Base-by-base conservation (phyloP, 2,113 vertebrate species). In the Tragelaphus imberbis region DNA sequence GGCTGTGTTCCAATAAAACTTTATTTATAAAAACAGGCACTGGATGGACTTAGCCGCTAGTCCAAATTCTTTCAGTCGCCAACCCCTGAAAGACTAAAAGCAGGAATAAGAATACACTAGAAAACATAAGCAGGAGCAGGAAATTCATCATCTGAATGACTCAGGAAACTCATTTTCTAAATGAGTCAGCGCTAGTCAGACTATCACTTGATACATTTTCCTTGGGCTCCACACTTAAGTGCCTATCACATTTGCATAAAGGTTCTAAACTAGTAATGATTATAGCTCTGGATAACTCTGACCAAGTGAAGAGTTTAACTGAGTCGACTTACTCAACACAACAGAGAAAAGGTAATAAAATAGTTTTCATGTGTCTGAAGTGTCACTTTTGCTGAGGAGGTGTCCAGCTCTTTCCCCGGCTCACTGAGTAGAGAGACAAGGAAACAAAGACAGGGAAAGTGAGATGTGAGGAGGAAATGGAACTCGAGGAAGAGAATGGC, bases 11-110 rank as follows among this genome's bases (percentile, higher is more conserved):
- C 21, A 89, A 61, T 33, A 94, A 90, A 88, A 90, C 86, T 93
- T 95, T 71, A 59, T 94, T 93, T 82, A 93, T 27, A 96, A 92
- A 89, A 89, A 58, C n/a, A 86, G 33, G 55, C 33, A 30, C 19
- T 59, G 47, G 40, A 15, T 58, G 15, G 33, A 77, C 58, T 95
- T 85, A 27, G 51, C 59, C 17, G 55, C 2, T 2, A 56, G 21
- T 77, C 61, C 40, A 86, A 84, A 92, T 92, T 84, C 71, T 68
- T 95, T 71, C 30, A 25, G n/a, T 55, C 44, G 44, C 30, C 19
- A 82, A 58, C 1, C 15, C 63, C 51, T 75, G 8, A 79, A 92
- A 95, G 61, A 84, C 71, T 71, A 96, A 94, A 96, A 55, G 15
- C 5, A 53, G 44, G 21, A 21, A 59, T 15, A 6, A 44, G 13